These are phyloP conservation scores for Paracanthobrama guichenoti DNA, from an alignment of 2,113 vertebrate genomes.

Conservation along the genomic window DNA sequence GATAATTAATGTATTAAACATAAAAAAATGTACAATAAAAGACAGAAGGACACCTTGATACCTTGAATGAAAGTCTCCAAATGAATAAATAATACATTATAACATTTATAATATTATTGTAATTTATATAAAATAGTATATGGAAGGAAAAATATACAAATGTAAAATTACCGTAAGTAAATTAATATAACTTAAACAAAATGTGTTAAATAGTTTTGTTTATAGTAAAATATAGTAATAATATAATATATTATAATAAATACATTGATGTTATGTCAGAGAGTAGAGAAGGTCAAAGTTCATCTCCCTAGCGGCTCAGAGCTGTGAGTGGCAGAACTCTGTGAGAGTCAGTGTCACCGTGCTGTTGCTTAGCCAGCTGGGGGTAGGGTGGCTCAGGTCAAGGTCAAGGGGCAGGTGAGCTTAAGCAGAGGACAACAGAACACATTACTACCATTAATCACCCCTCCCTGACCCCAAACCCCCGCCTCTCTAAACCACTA, in stretches of 20 bases:
- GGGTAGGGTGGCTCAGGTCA: slow-evolving; percentile 66
- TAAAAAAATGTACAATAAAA: too few relatives aligned
- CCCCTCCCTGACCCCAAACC: slow-evolving; percentile 17
- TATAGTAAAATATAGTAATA: too few relatives aligned
- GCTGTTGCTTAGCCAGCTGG: slow-evolving; percentile 63
- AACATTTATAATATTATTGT: too few relatives aligned
- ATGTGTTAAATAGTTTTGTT: too few relatives aligned
- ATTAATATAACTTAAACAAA: too few relatives aligned
- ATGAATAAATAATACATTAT: too few relatives aligned
- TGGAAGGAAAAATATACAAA: background rate
- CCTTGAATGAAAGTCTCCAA: too few relatives aligned
- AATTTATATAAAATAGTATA: background rate
- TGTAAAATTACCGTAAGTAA: background rate
- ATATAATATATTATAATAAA: background rate
- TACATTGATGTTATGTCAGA: background rate
- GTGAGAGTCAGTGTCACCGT: slow-evolving; percentile 57
- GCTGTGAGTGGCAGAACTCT: slow-evolving; percentile 39
- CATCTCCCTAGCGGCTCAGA: slow-evolving; percentile 54
- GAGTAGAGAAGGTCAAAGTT: slow-evolving; percentile 48
- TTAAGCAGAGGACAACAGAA: slow-evolving; percentile 57
- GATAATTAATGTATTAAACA: too few relatives aligned
- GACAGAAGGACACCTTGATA: too few relatives aligned
- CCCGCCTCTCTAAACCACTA: background rate
- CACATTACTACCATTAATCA: slow-evolving; percentile 46
- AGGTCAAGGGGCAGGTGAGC: slow-evolving; percentile 72